A percentile compares a stretch with the other conserved stretches of the same genome.
Evolutionary conservation across 2,888 invertebrate species (phyloP).

Genomic region (Caenorhabditis angaria): DNA sequence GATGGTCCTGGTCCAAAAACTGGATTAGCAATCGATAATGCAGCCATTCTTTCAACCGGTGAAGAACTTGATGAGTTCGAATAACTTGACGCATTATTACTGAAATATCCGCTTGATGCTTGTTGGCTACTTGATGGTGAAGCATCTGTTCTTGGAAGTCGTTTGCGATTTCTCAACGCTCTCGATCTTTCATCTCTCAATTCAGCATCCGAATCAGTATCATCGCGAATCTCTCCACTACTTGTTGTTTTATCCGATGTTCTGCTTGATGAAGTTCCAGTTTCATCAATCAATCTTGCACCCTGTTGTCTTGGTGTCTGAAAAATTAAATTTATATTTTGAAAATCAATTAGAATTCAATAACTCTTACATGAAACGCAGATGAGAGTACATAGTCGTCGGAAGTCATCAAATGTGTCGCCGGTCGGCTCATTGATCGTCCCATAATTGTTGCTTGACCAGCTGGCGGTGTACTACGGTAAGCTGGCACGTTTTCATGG

Average conservation of each 20-base stretch:
- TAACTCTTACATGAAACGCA: conserved; percentile 42
- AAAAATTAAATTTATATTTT: conserved; percentile 7
- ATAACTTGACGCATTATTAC: conserved; percentile 59
- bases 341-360: background rate
- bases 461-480: conserved; percentile 54
- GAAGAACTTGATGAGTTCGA: conserved; percentile 57
- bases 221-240: conserved; percentile 48
- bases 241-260: conserved; percentile 50
- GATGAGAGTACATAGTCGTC: conserved; percentile 66
- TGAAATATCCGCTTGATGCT: conserved; percentile 68
- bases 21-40: conserved; percentile 55
- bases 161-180: conserved; percentile 35
- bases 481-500: conserved; percentile 57
- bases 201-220: conserved; percentile 52
- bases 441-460: conserved; percentile 55
- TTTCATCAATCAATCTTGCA: conserved; percentile 45
- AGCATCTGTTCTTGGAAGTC: conserved; percentile 31
- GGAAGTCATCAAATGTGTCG: conserved; percentile 57
- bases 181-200: conserved; percentile 35
- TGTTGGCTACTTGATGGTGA: conserved; percentile 46
- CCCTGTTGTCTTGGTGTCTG: conserved; percentile 34
- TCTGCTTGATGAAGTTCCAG: conserved; percentile 49
- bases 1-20: conserved; percentile 49
- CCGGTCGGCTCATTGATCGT: conserved; percentile 42
- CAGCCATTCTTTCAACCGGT: conserved; percentile 51